Conservation (phyloP, 2,797 vertebrate species). For the Gadopsis bispinosus region DNA sequence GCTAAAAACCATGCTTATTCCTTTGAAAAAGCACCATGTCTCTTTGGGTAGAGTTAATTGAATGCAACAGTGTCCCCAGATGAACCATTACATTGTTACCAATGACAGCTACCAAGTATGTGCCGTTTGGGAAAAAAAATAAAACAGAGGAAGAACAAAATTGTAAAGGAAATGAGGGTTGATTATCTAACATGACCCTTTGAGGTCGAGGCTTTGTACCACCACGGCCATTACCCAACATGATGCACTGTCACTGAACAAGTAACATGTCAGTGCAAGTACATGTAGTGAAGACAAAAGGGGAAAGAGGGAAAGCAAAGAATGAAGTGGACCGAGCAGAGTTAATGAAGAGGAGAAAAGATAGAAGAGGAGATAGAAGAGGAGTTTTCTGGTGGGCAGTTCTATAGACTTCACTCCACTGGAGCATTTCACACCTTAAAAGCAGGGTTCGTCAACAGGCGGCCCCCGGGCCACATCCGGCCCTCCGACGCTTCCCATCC, state of each 20-base stretch:
- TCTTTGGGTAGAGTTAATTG: slow-evolving; percentile 55
- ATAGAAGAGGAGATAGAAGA: slow-evolving; percentile 26
- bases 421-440: slow-evolving; percentile 59
- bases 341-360: slow-evolving; percentile 51
- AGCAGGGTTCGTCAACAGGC: too few species aligned
- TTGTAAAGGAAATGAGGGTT: slow-evolving; percentile 31
- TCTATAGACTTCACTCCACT: slow-evolving; percentile 62
- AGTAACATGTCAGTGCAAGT: slow-evolving; percentile 43
- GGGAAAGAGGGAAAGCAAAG: slow-evolving; percentile 20
- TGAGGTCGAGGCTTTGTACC: slow-evolving; percentile 34
- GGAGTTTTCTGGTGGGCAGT: slow-evolving; percentile 50
- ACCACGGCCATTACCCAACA: slow-evolving; percentile 46
- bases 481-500: too few species aligned
- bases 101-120: slow-evolving; percentile 33
- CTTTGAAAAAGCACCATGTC: slow-evolving; percentile 49
- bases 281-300: slow-evolving; percentile 48
- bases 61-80: slow-evolving; percentile 50
- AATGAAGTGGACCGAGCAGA: slow-evolving; percentile 37
- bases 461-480: too few species aligned
- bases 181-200: slow-evolving; percentile 34
- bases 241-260: slow-evolving; percentile 40
- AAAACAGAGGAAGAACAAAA: slow-evolving; percentile 36
- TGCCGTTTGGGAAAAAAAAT: slow-evolving; percentile 19
- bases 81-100: slow-evolving; percentile 51
- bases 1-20: slow-evolving; percentile 51